Percentiles rank a stretch among this genome's conserved stretches.
Conservation (phyloP, 2,113 vertebrate genomes). For the Protobothrops flavoviridis region DNA sequence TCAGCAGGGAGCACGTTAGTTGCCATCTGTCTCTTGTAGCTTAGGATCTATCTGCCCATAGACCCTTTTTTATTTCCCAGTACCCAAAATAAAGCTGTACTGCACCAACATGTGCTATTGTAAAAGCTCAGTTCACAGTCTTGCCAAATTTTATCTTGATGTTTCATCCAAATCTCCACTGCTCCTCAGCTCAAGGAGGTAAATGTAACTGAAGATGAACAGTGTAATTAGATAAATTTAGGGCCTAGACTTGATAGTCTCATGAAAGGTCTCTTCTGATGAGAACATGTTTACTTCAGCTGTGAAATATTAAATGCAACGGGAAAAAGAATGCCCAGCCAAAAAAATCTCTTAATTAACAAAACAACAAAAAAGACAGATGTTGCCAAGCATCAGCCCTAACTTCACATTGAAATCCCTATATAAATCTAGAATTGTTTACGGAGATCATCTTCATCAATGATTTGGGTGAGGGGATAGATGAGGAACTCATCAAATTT, state of each 20-base stretch:
- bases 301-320: neutral
- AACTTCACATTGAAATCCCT: neutral
- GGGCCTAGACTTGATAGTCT: neutral
- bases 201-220: neutral
- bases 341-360: neutral
- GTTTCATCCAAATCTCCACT: neutral
- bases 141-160: neutral
- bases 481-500: too few relatives aligned
- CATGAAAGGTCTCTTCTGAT: neutral
- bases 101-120: neutral
- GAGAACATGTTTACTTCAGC: neutral
- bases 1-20: neutral
- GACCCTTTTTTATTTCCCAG: neutral
- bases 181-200: neutral
- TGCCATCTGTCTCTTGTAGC: neutral
- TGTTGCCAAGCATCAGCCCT: neutral
- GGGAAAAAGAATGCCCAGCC: neutral
- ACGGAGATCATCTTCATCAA: neutral
- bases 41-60: neutral
- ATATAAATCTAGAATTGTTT: neutral
- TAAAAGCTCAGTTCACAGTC: neutral
- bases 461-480: too few relatives aligned
- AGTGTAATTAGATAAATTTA: neutral
- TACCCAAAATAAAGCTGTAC: neutral
- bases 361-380: neutral